Evolutionary conservation across 2,888 invertebrate species (phyloP).

Genomic region (Odontomyia ornata): DNA sequence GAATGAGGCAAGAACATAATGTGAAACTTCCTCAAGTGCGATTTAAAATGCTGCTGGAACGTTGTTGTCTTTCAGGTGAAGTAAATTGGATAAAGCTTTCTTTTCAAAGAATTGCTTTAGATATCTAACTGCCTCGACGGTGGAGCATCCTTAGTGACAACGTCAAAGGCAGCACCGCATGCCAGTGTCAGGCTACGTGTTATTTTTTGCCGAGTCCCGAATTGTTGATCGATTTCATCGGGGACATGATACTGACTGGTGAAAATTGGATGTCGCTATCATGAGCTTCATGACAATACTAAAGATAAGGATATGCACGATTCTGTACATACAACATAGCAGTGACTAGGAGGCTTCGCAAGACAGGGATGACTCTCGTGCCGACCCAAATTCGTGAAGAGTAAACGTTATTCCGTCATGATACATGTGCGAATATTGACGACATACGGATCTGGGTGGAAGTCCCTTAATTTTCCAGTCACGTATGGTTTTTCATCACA

Average conservation of each 20-base stretch:
- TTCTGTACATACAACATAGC: not conserved
- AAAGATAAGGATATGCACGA: slow-evolving; percentile 30
- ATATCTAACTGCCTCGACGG: slow-evolving; percentile 4
- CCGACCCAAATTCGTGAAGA: slow-evolving; percentile 5
- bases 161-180: slow-evolving; percentile 9
- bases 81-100: slow-evolving; percentile 27
- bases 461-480: slow-evolving; percentile 39
- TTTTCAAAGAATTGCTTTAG: slow-evolving; percentile 16
- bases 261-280: slow-evolving; percentile 41
- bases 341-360: not conserved
- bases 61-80: slow-evolving; percentile 31
- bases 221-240: slow-evolving; percentile 39
- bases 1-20: not conserved
- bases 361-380: not conserved
- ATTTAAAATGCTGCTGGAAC: slow-evolving; percentile 1
- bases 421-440: slow-evolving; percentile 10
- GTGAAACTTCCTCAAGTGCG: not conserved
- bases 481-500: slow-evolving; percentile 44
- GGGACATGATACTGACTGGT: slow-evolving; percentile 37
- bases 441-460: not conserved
- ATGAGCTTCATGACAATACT: slow-evolving; percentile 39
- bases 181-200: not conserved
- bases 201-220: not conserved
- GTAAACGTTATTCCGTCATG: not conserved
- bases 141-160: not conserved